phyloP scores from a whole-genome alignment of 37 sponge, comb jelly and placozoan genomes.

The Diacarnus erythraeanus region DNA sequence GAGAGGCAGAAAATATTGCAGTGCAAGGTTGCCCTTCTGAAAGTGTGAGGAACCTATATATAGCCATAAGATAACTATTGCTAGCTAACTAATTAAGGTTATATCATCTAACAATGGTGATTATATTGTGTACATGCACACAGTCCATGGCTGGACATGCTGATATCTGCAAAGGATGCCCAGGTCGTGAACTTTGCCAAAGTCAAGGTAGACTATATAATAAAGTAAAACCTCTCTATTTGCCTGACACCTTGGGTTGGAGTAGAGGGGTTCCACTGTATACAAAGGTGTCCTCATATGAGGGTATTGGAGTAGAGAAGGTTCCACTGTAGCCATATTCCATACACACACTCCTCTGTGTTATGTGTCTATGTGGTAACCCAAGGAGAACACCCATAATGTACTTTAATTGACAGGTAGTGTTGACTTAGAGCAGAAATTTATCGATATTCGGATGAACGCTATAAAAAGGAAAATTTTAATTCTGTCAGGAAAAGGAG shows the following conservation, averaged over 20 bases:
- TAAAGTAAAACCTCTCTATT: no score
- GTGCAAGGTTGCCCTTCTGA: slow-evolving; percentile 62
- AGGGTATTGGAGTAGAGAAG: no score
- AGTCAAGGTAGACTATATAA: slow-evolving; percentile 38
- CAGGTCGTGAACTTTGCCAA: slow-evolving; percentile 81
- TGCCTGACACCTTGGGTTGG: background rate
- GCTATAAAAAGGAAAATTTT: slow-evolving; percentile 78
- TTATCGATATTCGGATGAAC: slow-evolving; percentile 89
- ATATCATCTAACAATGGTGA: background rate
- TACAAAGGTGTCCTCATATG: no score
- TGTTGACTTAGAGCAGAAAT: slow-evolving; percentile 82
- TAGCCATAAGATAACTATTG: background rate
- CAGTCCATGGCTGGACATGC: slow-evolving; percentile 72
- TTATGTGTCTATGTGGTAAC: background rate
- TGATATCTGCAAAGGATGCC: slow-evolving; percentile 82
- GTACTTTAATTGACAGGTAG: slow-evolving; percentile 21
- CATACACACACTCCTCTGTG: no score
- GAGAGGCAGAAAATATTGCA: background rate
- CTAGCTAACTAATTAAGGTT: background rate
- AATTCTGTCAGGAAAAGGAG: slow-evolving; percentile 91
- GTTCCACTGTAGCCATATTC: no score
- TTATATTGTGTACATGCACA: background rate
- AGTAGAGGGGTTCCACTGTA: no score
- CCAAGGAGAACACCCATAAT: background rate
- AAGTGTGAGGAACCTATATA: slow-evolving; percentile 34